Base-by-base conservation (phyloP, 2,797 vertebrate genomes). In the Chiroxiphia lanceolata region DNA sequence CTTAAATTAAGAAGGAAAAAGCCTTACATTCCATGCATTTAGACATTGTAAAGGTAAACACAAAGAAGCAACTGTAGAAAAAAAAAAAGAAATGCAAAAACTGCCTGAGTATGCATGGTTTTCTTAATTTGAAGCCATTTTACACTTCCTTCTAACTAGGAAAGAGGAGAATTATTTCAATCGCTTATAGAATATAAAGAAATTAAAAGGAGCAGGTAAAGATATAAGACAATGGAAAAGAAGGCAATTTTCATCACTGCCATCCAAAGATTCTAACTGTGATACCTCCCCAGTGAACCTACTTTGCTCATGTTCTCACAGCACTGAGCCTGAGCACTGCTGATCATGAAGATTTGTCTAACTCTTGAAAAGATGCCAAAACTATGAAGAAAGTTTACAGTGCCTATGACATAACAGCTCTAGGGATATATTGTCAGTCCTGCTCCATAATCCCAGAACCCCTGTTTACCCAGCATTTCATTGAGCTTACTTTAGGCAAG, bases 1-100 rank as follows among this genome's bases (percentile, higher is more conserved):
- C 80, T 83, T 76, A 42, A 96, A 89, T 86, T 89, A 91, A 96
- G 56, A 95, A 87, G 16, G 78, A 92, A 92, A 96, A 96, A 91
- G 38, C 47, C 69, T 91, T 82, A 63, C 76, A 87, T 89, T n/a
- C 48, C 54, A 61, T 20, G 13, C 42, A 22, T 67, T 96, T 92
- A 83, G 64, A 95, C 22, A 68, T 94, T 94, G 90, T 82, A 83
- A 96, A 96, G 20, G 22, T 34, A 91, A 87, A 72, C 9, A 23
- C 14, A 83, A 86, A 83, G 38, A 86, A 54, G 1, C 3, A 79
- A 56, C 6, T 2, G 2, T 4, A 31, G 89, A 71, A 70, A 42
- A 69, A 22, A 38, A 92, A 42, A 59, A 36, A 75, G 3, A 56
- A 48, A 74, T 7, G 0, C 47, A 60, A 67, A 75, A 50, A 63